Percentiles rank a stretch among this genome's conserved stretches.
Evolutionary conservation across 92 coral and sea anemone genomes (phyloP).

Genomic region (Montipora capitata): DNA sequence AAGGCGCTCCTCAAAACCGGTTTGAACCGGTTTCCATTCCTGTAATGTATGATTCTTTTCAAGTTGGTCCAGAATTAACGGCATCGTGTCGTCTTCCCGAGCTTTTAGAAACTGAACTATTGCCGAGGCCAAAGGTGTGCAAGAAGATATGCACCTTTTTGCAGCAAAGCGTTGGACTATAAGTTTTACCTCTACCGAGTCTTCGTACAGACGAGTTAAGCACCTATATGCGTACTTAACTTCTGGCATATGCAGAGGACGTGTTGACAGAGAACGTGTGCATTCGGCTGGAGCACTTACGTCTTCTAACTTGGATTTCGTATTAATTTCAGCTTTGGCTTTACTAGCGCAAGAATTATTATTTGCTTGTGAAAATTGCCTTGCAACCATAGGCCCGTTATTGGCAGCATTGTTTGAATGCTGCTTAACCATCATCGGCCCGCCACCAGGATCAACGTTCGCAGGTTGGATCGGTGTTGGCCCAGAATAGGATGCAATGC

Average conservation of each 20-base stretch:
- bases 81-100: constrained; percentile 61
- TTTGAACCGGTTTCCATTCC: constrained; percentile 71
- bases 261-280: constrained; percentile 36
- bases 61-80: constrained; percentile 42
- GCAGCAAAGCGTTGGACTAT: constrained; percentile 64
- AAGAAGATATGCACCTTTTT: constrained; percentile 62
- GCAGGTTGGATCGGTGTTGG: background rate
- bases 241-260: constrained; percentile 63
- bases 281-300: background rate
- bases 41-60: constrained; percentile 12
- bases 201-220: constrained; percentile 46
- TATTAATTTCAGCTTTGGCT: background rate
- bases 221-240: constrained; percentile 59
- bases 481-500: background rate
- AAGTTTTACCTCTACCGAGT: constrained; percentile 33
- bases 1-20: constrained; percentile 81
- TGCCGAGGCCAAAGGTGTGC: constrained; percentile 74
- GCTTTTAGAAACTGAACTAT: constrained; percentile 58
- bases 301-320: background rate
- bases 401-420: background rate
- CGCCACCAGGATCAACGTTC: background rate
- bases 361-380: background rate
- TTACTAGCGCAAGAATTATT: background rate
- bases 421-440: background rate
- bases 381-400: background rate